Conservation (phyloP, 2,797 vertebrate species). For the Champsocephalus esox region DNA sequence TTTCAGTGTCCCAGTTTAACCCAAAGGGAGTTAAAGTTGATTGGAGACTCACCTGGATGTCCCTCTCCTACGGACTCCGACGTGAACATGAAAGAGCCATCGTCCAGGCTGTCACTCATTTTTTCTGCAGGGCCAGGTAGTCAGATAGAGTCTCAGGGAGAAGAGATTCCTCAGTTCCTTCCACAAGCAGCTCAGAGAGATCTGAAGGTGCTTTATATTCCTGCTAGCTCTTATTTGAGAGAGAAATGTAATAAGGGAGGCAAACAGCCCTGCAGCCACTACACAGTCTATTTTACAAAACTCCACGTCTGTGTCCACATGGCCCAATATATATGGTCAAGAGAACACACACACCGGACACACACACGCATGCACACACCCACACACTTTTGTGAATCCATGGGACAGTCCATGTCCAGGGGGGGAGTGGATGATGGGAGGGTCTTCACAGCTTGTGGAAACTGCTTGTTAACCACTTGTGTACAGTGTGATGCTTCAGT, state of each 20-base stretch:
- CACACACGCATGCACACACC: constrained; percentile 32
- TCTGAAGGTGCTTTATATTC: constrained; percentile 71
- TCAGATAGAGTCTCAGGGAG: constrained; percentile 17
- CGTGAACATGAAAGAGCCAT: constrained; percentile 97
- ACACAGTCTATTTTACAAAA: constrained; percentile 71
- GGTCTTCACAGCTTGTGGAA: constrained; percentile 72
- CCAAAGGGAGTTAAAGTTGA: constrained; percentile 7
- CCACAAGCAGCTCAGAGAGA: constrained; percentile 56
- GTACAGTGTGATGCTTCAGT: constrained; percentile 7
- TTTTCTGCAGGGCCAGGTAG: constrained; percentile 40
- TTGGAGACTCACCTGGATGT: constrained; percentile 92
- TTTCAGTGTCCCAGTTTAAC: not conserved
- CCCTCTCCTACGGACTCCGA: constrained; percentile 99
- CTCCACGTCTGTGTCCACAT: constrained; percentile 82
- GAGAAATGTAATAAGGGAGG: constrained; percentile 46
- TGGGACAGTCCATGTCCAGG: constrained; percentile 89
- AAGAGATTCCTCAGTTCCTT: constrained; percentile 64
- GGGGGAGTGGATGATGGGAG: constrained; percentile 82
- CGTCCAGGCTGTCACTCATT: constrained; percentile 91
- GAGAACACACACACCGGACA: constrained; percentile 77
- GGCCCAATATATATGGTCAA: constrained; percentile 93
- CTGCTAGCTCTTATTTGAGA: constrained; percentile 59
- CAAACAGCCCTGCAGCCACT: constrained; percentile 64
- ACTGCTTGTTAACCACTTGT: constrained; percentile 76
- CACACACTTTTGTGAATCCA: constrained; percentile 79